phyloP scores from a whole-genome alignment of 2,113 vertebrate genomes.

The Aspiorhynchus laticeps region DNA sequence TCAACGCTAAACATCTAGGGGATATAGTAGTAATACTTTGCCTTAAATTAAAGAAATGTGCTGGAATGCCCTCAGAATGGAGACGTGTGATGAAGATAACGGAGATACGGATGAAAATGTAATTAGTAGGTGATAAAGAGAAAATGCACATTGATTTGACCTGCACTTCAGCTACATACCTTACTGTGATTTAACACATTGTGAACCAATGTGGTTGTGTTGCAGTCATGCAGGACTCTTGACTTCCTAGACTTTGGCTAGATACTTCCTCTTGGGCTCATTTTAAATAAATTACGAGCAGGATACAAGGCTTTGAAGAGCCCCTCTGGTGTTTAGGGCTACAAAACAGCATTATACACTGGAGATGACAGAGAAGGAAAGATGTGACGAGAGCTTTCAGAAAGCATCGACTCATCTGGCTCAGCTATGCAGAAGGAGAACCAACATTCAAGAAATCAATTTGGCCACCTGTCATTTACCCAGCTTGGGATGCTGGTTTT shows the following conservation, averaged over 20 bases:
- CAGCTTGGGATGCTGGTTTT: slow-evolving; percentile 1
- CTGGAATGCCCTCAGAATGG: not conserved
- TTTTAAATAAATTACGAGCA: slow-evolving; percentile 30
- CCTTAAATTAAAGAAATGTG: not conserved
- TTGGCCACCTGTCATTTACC: slow-evolving; percentile 55
- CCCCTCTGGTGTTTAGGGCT: not conserved
- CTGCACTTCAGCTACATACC: not conserved
- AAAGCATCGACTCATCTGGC: slow-evolving; percentile 30
- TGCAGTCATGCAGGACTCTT: slow-evolving; percentile 29
- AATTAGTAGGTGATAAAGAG: slow-evolving; percentile 21
- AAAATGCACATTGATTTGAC: slow-evolving; percentile 57
- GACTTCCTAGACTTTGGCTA: not conserved
- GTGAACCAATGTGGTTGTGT: not conserved
- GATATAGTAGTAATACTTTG: not conserved
- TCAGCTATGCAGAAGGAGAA: slow-evolving; percentile 34
- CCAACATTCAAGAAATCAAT: slow-evolving; percentile 48
- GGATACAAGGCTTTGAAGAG: not conserved
- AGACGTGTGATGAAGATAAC: not conserved
- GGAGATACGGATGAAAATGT: slow-evolving; percentile 5
- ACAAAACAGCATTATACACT: slow-evolving; percentile 41
- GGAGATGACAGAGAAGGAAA: slow-evolving; percentile 51
- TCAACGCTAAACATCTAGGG: not conserved
- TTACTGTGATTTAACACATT: not conserved
- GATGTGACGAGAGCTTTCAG: slow-evolving; percentile 41
- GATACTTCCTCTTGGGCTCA: slow-evolving; percentile 10